Base-by-base conservation (phyloP, 2,113 vertebrate species). In the Odontesthes bonariensis region DNA sequence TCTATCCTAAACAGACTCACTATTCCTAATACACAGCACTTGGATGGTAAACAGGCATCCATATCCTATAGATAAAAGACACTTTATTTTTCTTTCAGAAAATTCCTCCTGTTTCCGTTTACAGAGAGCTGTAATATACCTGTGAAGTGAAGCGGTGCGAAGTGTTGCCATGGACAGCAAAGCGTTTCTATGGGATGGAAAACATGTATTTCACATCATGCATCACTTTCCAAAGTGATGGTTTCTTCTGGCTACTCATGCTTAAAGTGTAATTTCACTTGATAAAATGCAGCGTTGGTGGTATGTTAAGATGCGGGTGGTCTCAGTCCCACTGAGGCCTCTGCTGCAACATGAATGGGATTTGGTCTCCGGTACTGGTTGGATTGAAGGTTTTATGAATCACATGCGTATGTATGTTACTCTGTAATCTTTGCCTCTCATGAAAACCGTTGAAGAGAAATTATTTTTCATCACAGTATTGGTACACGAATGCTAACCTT, bases 401-500 rank as follows among this genome's bases (percentile, higher is more conserved):
- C 16, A 14, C 2, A 42, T 20, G 56, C 6, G 14, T 46, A 20
- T 53, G 19, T 40, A 8, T 27, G 4, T 31, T n/a, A n/a, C n/a
- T n/a, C 60, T 8, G 16, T 49, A 55, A 57, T 19, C 11, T 2
- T 8, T 9, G 27, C 53, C 44, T 20, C 38, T 59, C 35, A 20
- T 49, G 46, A 49, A 56, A 38, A 31, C 40, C 7, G 22, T 19
- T 49, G 22, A 7, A 61, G 23, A 56, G 9, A 40, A 74, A 67
- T 63, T 8, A 40, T 58, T 32, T 12, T 33, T 40, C 52, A 49
- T 23, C 44, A 23, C 12, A 12, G 32, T 47, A n/a, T 66, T 46
- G 40, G n/a, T 49, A 49, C 4, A 49, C 42, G 20, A 58, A 56
- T 13, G 35, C 54, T 53, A 33, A 73, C 59, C 32, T 79, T 84